phyloP scores from a whole-genome alignment of 1,140 invertebrate species.

The Heliconius melpomene region DNA sequence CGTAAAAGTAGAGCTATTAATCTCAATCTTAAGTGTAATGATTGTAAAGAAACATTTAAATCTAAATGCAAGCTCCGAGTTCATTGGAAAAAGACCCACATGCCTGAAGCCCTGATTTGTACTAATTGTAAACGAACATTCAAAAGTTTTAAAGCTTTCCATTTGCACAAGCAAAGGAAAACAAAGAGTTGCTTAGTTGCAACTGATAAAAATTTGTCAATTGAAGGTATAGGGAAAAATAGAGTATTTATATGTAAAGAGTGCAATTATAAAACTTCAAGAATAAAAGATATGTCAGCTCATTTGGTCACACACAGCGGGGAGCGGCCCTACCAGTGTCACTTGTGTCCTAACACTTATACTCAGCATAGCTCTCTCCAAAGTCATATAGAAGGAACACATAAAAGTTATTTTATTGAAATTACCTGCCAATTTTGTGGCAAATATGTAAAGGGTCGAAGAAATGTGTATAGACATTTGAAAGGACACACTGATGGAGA shows the following conservation, averaged over 20 bases:
- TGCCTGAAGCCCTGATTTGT: constrained; percentile 52
- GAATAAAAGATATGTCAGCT: constrained; percentile 56
- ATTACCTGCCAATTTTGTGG: constrained; percentile 65
- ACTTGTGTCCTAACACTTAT: constrained; percentile 53
- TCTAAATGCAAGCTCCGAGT: constrained; percentile 71
- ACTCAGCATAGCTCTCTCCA: constrained; percentile 58
- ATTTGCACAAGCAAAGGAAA: constrained; percentile 52
- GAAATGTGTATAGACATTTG: constrained; percentile 55
- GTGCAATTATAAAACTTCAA: constrained; percentile 53
- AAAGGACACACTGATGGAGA: constrained; percentile 46
- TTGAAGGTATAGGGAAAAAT: constrained; percentile 57
- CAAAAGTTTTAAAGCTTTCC: constrained; percentile 58
- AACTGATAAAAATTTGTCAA: constrained; percentile 39
- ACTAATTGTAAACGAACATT: constrained; percentile 57
- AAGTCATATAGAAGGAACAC: constrained; percentile 53
- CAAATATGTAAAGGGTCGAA: constrained; percentile 55
- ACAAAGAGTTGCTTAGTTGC: constrained; percentile 43
- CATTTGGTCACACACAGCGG: constrained; percentile 61
- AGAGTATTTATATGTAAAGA: constrained; percentile 62
- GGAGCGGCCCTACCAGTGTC: constrained; percentile 55
- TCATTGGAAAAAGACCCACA: constrained; percentile 67
- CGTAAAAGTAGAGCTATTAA: constrained; percentile 48
- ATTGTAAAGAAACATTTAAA: constrained; percentile 62
- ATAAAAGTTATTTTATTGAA: constrained; percentile 53
- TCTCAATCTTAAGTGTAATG: constrained; percentile 59